Conservation (phyloP, 2,797 vertebrate genomes). For the Arnoldichthys spilopterus region DNA sequence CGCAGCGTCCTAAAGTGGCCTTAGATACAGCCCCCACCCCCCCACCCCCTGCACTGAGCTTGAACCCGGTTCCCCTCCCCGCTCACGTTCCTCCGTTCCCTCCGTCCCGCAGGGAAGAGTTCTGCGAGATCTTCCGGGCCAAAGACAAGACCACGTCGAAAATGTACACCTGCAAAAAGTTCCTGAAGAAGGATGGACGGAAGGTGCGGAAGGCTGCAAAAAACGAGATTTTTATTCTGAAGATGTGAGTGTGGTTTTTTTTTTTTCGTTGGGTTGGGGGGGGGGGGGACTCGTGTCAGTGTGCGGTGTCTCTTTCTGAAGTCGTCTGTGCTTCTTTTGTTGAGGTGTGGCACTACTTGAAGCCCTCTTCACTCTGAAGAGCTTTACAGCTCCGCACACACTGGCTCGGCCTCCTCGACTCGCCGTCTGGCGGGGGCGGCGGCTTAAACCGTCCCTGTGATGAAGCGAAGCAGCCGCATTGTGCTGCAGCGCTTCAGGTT, state of each 20-base stretch:
- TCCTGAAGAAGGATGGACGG: constrained; percentile 94
- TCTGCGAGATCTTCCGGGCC: constrained; percentile 97
- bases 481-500: constrained; percentile 1
- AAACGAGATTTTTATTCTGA: constrained; percentile 96
- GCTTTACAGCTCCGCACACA: background rate
- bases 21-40: no score
- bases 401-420: background rate
- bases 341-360: background rate
- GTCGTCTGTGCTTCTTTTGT: background rate
- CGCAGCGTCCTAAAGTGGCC: no score
- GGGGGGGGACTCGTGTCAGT: no score
- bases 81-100: no score
- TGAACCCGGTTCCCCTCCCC: no score
- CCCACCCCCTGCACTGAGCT: no score
- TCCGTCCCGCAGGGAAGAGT: constrained; percentile 87
- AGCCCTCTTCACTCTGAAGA: constrained; percentile 3
- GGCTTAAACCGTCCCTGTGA: constrained; percentile 18
- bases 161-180: constrained; percentile 97
- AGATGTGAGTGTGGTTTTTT: constrained; percentile 85
- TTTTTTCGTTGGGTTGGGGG: background rate
- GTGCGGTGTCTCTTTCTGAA: background rate
- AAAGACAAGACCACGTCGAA: constrained; percentile 95
- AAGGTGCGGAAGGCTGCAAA: constrained; percentile 97
- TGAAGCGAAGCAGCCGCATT: background rate
- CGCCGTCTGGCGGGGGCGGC: background rate